Percentiles rank a stretch among this genome's conserved stretches.
phyloP scores from a whole-genome alignment of 1,140 invertebrate genomes.

The Tenebrio molitor region DNA sequence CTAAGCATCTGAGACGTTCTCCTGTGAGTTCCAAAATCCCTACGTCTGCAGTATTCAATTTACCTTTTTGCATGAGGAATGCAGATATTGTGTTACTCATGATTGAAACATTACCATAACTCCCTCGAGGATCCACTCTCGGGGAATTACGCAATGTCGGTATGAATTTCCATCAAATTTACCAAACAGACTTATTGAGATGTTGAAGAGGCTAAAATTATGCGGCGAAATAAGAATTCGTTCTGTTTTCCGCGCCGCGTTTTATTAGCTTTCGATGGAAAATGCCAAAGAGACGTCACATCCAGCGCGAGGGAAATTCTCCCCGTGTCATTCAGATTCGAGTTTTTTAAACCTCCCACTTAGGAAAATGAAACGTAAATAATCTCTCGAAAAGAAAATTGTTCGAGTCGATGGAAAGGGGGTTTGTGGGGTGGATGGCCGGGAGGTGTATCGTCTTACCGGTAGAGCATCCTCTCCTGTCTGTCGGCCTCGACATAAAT shows the following conservation, averaged over 20 bases:
- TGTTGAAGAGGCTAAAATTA: not conserved
- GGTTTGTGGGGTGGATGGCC: not conserved
- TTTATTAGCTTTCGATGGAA: not conserved
- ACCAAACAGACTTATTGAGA: conserved; percentile 3
- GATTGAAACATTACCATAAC: conserved; percentile 29
- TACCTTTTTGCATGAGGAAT: conserved; percentile 4
- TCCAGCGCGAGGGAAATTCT: not conserved
- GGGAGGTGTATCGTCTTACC: conserved; percentile 69
- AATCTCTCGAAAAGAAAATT: not conserved
- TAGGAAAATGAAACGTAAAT: not conserved
- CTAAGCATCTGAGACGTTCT: no score
- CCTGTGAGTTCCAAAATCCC: no score
- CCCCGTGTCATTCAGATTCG: not conserved
- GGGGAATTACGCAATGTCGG: conserved; percentile 2
- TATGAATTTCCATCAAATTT: conserved; percentile 23
- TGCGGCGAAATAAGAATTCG: not conserved
- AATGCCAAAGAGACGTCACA: not conserved
- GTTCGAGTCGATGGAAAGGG: not conserved
- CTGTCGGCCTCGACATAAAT: conserved; percentile 93
- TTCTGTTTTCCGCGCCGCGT: not conserved
- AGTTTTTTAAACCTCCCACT: no score
- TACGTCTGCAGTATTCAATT: conserved; percentile 10
- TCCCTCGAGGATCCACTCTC: conserved; percentile 5
- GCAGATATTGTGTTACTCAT: conserved; percentile 25
- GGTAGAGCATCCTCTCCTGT: conserved; percentile 92